Conservation (phyloP, 2,797 vertebrate genomes). For the Oophaga sylvatica region DNA sequence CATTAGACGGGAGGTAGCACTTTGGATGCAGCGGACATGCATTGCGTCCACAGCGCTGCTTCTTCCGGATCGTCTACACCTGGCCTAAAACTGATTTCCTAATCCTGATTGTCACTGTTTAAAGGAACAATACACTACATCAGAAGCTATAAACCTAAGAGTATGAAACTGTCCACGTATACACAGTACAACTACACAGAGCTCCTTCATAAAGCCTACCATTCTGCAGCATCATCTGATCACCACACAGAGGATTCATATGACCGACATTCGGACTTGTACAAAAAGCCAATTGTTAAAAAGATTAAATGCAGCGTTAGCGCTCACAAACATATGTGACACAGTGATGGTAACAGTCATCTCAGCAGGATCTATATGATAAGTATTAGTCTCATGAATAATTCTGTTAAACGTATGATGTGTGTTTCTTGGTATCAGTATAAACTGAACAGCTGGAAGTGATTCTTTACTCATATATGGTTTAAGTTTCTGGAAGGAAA, state of each 20-base stretch:
- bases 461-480: too few species aligned
- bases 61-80: too few species aligned
- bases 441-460: too few species aligned
- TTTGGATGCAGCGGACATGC: too few species aligned
- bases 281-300: slow-evolving; percentile 33
- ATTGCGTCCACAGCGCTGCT: too few species aligned
- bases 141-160: neutral
- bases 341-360: too few species aligned
- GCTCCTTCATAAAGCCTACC: neutral
- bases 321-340: neutral
- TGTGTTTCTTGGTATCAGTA: too few species aligned
- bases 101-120: neutral
- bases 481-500: too few species aligned
- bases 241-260: slow-evolving; percentile 30
- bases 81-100: neutral
- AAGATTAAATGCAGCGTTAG: neutral
- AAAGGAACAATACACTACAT: neutral
- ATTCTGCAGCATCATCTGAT: slow-evolving; percentile 30
- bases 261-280: neutral
- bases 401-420: too few species aligned
- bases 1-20: too few species aligned
- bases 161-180: neutral
- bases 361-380: too few species aligned
- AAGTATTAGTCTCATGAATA: too few species aligned
- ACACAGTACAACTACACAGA: neutral